A percentile compares a stretch with the other conserved stretches of the same genome.
Evolutionary conservation across 35 echinoderm and acorn worm species (phyloP).

Genomic region (Holothuria glaberrima): DNA sequence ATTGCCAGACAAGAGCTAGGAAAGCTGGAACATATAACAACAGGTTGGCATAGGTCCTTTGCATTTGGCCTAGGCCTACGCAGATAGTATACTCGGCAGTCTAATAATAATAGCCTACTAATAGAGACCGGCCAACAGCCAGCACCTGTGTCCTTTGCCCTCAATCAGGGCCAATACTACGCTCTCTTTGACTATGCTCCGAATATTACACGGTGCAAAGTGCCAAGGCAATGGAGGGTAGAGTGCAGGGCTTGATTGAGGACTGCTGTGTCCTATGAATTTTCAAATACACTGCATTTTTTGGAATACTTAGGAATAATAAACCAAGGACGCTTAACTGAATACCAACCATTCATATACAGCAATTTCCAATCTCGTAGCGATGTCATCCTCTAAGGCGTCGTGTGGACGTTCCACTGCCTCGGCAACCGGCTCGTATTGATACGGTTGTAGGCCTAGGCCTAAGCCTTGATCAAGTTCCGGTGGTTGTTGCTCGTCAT

Average conservation of each 20-base stretch:
- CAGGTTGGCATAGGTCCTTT: background rate
- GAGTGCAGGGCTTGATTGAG: no score
- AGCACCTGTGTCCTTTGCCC: no score
- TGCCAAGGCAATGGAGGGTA: no score
- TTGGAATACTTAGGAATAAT: no score
- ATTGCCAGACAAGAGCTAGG: no score
- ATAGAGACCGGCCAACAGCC: background rate
- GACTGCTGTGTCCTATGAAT: no score
- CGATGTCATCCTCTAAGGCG: background rate
- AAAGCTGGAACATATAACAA: background rate
- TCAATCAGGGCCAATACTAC: no score
- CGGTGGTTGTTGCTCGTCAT: conserved; percentile 2
- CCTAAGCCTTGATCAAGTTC: background rate
- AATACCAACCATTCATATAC: conserved; percentile 12
- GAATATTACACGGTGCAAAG: no score
- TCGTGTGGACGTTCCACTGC: conserved; percentile 8
- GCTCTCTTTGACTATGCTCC: no score
- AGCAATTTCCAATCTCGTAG: conserved; percentile 12
- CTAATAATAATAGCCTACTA: background rate
- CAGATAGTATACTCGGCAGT: background rate
- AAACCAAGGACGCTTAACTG: background rate
- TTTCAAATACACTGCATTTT: background rate
- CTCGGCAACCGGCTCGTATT: conserved; percentile 17
- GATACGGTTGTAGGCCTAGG: background rate
- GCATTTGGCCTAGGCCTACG: background rate